Conservation (phyloP, 2,113 vertebrate genomes). For the Ptyas mucosa region DNA sequence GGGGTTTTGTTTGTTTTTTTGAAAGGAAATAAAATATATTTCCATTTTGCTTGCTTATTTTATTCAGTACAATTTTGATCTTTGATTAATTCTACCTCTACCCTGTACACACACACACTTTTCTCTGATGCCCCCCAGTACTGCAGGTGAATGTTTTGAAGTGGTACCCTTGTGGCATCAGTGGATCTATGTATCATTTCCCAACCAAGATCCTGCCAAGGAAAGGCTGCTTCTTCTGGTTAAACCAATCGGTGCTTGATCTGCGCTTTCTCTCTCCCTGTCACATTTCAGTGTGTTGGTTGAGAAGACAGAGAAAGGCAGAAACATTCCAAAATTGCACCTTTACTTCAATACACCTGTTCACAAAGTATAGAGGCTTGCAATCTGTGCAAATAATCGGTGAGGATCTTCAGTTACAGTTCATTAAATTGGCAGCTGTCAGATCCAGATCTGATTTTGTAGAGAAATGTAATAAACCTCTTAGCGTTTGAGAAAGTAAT, state of each 20-base stretch:
- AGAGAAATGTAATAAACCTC: conserved; percentile 17
- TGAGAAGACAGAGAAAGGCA: background rate
- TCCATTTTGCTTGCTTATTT: background rate
- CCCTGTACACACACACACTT: background rate
- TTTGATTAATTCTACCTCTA: background rate
- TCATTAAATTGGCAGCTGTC: background rate
- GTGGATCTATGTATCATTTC: background rate
- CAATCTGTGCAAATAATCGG: background rate
- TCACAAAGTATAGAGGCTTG: background rate
- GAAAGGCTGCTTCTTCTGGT: background rate
- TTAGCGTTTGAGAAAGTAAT: background rate
- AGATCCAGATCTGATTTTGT: background rate
- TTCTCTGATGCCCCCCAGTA: conserved; percentile 2
- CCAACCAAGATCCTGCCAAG: background rate
- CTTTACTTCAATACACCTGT: background rate
- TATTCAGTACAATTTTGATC: background rate
- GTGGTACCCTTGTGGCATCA: background rate
- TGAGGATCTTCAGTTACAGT: background rate
- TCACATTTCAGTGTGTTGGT: background rate
- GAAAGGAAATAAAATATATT: conserved; percentile 29
- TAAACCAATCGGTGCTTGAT: background rate
- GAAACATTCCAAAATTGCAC: background rate
- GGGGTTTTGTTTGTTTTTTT: background rate
- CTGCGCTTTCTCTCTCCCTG: background rate
- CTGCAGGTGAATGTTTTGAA: background rate